These are phyloP conservation scores for Spisula subtruncata DNA, from an alignment of 2,888 invertebrate genomes.

Conservation along the genomic window DNA sequence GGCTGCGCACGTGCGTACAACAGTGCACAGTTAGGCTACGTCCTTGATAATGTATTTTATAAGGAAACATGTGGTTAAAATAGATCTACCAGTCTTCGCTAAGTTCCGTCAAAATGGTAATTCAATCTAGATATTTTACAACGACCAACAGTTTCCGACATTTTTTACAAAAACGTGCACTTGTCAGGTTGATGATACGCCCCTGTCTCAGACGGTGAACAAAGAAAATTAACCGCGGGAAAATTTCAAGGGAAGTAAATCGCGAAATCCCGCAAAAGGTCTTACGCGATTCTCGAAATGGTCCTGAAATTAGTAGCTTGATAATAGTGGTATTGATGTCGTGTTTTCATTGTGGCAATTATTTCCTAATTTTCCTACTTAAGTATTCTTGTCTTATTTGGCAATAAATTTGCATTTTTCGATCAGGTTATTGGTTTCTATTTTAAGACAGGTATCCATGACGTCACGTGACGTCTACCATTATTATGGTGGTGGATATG, in stretches of 20 bases:
- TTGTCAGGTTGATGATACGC: neutral
- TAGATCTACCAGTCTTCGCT: no score
- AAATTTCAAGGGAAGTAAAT: slow-evolving; percentile 7
- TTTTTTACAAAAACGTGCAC: no score
- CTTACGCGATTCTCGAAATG: no score
- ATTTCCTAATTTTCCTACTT: neutral
- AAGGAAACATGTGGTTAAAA: no score
- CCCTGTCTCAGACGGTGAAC: neutral
- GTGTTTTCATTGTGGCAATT: neutral
- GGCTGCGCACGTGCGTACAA: no score
- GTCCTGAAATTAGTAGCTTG: no score
- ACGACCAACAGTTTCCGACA: no score
- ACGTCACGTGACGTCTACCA: slow-evolving; percentile 76
- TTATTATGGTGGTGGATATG: neutral
- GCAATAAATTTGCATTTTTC: slow-evolving; percentile 39
- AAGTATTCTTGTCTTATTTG: slow-evolving; percentile 54
- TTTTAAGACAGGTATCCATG: slow-evolving; percentile 77
- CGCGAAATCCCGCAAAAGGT: neutral
- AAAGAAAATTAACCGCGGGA: slow-evolving; percentile 31
- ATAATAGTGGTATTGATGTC: neutral
- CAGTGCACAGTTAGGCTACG: no score
- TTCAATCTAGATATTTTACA: no score
- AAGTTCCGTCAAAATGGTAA: no score
- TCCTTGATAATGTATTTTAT: no score
- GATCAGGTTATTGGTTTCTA: slow-evolving; percentile 60